These are phyloP conservation scores for Sebastes fasciatus DNA, from an alignment of 2,113 vertebrate species.

Conservation along the genomic window DNA sequence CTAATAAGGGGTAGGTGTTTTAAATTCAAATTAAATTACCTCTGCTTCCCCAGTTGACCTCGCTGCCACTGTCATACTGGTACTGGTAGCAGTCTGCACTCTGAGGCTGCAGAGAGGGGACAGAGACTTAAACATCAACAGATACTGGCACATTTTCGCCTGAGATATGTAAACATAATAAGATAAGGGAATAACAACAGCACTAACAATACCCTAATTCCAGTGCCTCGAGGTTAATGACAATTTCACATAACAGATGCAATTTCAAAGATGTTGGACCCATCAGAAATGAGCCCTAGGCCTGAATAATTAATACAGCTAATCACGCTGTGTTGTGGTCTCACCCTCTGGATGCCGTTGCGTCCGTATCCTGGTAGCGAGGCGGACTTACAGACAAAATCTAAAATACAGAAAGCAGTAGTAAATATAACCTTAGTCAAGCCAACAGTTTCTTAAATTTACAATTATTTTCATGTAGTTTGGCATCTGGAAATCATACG, in stretches of 20 bases:
- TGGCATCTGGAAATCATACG: neutral
- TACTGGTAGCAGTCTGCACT: slow-evolving; percentile 96
- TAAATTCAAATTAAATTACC: slow-evolving; percentile 80
- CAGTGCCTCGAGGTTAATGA: neutral
- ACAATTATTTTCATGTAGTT: neutral
- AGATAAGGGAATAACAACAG: neutral
- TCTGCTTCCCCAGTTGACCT: slow-evolving; percentile 97
- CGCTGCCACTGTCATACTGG: slow-evolving; percentile 93
- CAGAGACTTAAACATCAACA: neutral
- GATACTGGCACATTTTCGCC: neutral
- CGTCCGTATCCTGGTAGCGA: slow-evolving; percentile 96
- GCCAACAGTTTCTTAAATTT: neutral
- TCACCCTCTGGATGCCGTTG: slow-evolving; percentile 94
- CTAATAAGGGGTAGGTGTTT: slow-evolving; percentile 29
- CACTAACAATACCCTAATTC: neutral
- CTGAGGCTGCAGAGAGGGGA: slow-evolving; percentile 76
- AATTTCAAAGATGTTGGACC: neutral
- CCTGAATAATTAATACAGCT: neutral
- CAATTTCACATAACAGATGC: neutral
- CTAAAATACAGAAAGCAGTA: slow-evolving; percentile 77
- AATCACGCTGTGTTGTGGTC: slow-evolving; percentile 21
- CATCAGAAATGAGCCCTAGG: neutral
- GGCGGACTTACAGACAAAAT: slow-evolving; percentile 94
- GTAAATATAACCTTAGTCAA: neutral
- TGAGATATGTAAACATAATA: neutral